Conservation (phyloP, 2,888 invertebrate species). For the Blomia tropicalis region DNA sequence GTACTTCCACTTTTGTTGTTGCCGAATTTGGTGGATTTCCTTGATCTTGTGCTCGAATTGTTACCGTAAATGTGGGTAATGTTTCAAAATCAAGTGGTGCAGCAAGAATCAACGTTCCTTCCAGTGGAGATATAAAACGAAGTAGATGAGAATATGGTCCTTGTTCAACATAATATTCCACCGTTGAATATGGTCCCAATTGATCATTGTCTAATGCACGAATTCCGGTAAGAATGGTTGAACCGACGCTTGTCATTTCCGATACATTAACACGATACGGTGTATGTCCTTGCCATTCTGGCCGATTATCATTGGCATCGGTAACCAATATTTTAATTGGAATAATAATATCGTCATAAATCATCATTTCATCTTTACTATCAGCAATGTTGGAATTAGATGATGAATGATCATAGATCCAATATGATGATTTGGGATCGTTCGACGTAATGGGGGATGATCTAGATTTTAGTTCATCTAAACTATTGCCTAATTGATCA, state of each 20-base stretch:
- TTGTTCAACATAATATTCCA: slow-evolving; percentile 57
- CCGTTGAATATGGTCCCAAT: slow-evolving; percentile 68
- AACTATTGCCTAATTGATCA: neutral
- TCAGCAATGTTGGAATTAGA: neutral
- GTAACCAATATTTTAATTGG: slow-evolving; percentile 67
- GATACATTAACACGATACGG: slow-evolving; percentile 66
- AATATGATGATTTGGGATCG: neutral
- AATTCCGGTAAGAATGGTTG: slow-evolving; percentile 52
- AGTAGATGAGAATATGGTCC: slow-evolving; percentile 67
- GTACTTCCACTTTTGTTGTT: slow-evolving; percentile 56
- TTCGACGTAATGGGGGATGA: neutral
- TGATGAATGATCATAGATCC: neutral
- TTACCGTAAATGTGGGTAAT: slow-evolving; percentile 57
- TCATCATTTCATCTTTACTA: slow-evolving; percentile 43
- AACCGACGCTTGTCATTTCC: slow-evolving; percentile 49
- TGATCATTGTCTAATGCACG: slow-evolving; percentile 68
- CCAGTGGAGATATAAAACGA: slow-evolving; percentile 65
- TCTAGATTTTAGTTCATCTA: neutral
- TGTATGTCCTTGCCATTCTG: slow-evolving; percentile 50
- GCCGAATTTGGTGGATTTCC: slow-evolving; percentile 60
- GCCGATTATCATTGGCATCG: slow-evolving; percentile 79
- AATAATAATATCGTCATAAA: slow-evolving; percentile 50
- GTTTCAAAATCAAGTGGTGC: slow-evolving; percentile 68
- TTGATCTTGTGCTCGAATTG: slow-evolving; percentile 52
- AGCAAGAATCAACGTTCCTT: slow-evolving; percentile 60